Percentiles rank a stretch among this genome's conserved stretches.
phyloP scores from a whole-genome alignment of 1,140 invertebrate species.

The Megalopta genalis region DNA sequence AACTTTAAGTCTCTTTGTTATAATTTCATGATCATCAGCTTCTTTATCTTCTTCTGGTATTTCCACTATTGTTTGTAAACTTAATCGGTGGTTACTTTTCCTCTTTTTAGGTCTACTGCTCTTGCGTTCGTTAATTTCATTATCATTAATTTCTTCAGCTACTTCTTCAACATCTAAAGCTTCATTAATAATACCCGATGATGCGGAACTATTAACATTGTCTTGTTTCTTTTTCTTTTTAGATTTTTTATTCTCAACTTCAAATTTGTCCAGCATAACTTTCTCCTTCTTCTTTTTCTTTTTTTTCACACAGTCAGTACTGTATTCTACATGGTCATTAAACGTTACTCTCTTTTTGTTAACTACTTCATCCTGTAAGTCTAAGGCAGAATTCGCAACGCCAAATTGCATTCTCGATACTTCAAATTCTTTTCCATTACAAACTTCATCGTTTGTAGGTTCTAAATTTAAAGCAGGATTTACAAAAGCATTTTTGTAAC shows the following conservation, averaged over 20 bases:
- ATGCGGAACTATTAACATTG: not conserved
- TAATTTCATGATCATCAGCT: not conserved
- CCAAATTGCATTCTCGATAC: conserved; percentile 68
- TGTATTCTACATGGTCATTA: conserved; percentile 74
- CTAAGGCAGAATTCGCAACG: conserved; percentile 71
- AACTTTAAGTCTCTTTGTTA: not conserved
- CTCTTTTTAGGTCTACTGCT: conserved; percentile 60
- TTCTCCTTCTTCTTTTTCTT: conserved; percentile 68
- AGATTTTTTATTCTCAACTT: conserved; percentile 71
- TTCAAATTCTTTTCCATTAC: conserved; percentile 68
- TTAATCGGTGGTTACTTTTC: conserved; percentile 54
- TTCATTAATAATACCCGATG: conserved; percentile 62
- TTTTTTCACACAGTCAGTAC: conserved; percentile 66
- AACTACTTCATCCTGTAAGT: conserved; percentile 70
- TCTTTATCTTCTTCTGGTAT: conserved; percentile 66
- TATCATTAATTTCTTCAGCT: conserved; percentile 65
- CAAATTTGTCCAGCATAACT: conserved; percentile 74
- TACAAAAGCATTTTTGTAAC: conserved; percentile 52
- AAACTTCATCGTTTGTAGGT: conserved; percentile 11
- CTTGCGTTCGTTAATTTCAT: conserved; percentile 68
- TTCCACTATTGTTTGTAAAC: conserved; percentile 72
- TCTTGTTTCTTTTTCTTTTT: conserved; percentile 61
- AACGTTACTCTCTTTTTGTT: conserved; percentile 75
- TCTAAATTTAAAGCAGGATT: conserved; percentile 68
- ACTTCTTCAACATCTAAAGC: conserved; percentile 65